phyloP scores from a whole-genome alignment of 2,797 vertebrate species.

The Helicolenus hilgendorfi region DNA sequence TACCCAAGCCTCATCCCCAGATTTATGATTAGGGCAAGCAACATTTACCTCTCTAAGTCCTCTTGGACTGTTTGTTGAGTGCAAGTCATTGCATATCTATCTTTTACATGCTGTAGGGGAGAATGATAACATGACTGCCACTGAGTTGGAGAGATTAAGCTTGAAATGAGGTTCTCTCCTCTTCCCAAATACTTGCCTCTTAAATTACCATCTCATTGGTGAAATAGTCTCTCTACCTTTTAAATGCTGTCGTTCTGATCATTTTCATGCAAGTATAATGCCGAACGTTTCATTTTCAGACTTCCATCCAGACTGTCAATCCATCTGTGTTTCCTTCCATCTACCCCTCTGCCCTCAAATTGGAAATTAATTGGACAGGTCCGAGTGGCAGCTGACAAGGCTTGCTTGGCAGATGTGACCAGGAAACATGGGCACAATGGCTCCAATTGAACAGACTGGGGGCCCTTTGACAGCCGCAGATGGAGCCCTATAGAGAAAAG shows the following conservation, averaged over 20 bases:
- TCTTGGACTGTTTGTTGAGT: slow-evolving; percentile 15
- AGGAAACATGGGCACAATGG: slow-evolving; percentile 79
- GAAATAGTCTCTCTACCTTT: neutral
- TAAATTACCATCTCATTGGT: slow-evolving; percentile 13
- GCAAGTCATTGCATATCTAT: slow-evolving; percentile 1
- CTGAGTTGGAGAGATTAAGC: slow-evolving; percentile 2
- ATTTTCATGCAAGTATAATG: slow-evolving; percentile 19
- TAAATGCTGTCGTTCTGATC: neutral
- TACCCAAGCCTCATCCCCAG: slow-evolving; percentile 27
- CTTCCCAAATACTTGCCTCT: neutral
- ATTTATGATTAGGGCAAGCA: slow-evolving; percentile 63
- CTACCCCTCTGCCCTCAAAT: slow-evolving; percentile 42
- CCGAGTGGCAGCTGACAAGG: slow-evolving; percentile 84
- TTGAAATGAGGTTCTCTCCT: neutral
- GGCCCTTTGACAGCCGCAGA: slow-evolving; percentile 80
- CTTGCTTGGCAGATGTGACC: slow-evolving; percentile 85
- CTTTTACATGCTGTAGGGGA: neutral
- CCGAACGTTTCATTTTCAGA: slow-evolving; percentile 41
- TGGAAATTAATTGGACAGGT: slow-evolving; percentile 79
- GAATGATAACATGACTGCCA: neutral
- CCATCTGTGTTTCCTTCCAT: slow-evolving; percentile 66
- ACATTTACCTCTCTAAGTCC: slow-evolving; percentile 25
- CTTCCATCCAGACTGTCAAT: slow-evolving; percentile 42
- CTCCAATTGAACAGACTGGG: slow-evolving; percentile 74
- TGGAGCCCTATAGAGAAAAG: slow-evolving; percentile 73